phyloP scores from a whole-genome alignment of 2,113 vertebrate genomes.

The Callionymus lyra region DNA sequence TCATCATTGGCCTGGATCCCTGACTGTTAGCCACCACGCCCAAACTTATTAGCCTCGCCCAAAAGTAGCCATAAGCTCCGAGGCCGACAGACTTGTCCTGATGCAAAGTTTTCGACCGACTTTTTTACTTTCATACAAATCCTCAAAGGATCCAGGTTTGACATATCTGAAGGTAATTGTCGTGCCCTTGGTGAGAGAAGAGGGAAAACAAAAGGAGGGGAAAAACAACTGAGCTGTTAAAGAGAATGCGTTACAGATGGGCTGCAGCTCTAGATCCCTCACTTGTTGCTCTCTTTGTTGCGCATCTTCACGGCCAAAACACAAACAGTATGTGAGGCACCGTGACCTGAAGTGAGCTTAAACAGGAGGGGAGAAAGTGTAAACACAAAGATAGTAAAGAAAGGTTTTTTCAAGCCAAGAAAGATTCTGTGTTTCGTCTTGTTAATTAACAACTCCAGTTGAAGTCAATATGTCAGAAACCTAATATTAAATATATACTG shows the following conservation, averaged over 20 bases:
- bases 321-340: constrained; percentile 7
- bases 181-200: constrained; percentile 47
- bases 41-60: constrained; percentile 45
- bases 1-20: constrained; percentile 44
- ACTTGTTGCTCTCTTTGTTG: constrained; percentile 22
- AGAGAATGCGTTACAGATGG: constrained; percentile 69
- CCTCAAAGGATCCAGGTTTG: constrained; percentile 29
- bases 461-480: too few relatives aligned
- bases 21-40: constrained; percentile 48
- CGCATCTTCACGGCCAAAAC: constrained; percentile 5
- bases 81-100: constrained; percentile 17
- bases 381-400: neutral
- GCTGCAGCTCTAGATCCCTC: constrained; percentile 47
- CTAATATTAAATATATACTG: too few relatives aligned
- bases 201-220: constrained; percentile 51
- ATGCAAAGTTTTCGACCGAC: neutral
- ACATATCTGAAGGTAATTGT: constrained; percentile 47
- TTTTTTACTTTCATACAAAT: constrained; percentile 1
- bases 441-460: too few relatives aligned
- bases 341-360: constrained; percentile 3
- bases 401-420: too few relatives aligned
- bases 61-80: constrained; percentile 23
- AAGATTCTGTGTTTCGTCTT: too few relatives aligned
- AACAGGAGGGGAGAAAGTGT: neutral
- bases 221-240: constrained; percentile 65